Percentiles rank a stretch among this genome's conserved stretches.
Evolutionary conservation across 2,797 vertebrate species (phyloP).

Genomic region (Leptatherina wallacei): DNA sequence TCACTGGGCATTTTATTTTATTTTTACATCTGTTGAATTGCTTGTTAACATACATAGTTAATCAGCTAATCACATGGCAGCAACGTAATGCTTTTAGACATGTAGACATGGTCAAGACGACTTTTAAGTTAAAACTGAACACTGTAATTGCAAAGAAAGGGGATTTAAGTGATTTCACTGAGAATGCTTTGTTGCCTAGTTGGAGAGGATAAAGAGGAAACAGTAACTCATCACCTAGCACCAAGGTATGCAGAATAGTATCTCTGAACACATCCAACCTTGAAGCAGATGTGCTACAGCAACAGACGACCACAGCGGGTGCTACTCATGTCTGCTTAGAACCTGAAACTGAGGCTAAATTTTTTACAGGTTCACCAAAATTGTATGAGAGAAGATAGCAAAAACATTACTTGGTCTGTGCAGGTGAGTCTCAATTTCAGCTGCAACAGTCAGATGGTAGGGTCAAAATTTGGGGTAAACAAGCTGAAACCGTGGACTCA

Average conservation of each 20-base stretch:
- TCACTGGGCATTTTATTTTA: neutral
- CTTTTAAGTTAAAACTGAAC: too few relatives aligned
- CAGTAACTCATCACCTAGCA: neutral
- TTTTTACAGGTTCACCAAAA: too few relatives aligned
- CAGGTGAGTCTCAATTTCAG: neutral
- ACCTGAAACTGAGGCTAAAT: too few relatives aligned
- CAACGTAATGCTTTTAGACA: too few relatives aligned
- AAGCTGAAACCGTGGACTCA: neutral
- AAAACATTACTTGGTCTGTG: neutral
- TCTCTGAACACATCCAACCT: too few relatives aligned
- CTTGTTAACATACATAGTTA: neutral
- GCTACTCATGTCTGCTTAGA: too few relatives aligned
- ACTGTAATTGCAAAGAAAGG: too few relatives aligned
- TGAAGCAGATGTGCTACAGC: too few relatives aligned
- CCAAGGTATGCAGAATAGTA: neutral
- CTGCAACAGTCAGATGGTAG: neutral
- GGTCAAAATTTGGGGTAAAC: neutral
- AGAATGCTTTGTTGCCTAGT: neutral
- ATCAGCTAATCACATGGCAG: neutral
- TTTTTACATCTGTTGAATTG: neutral
- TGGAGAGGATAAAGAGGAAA: neutral
- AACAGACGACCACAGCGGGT: too few relatives aligned
- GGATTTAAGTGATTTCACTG: too few relatives aligned
- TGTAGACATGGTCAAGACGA: too few relatives aligned
- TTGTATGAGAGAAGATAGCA: too few relatives aligned